phyloP scores from a whole-genome alignment of 2,797 vertebrate species.

The Heliangelus exortis region DNA sequence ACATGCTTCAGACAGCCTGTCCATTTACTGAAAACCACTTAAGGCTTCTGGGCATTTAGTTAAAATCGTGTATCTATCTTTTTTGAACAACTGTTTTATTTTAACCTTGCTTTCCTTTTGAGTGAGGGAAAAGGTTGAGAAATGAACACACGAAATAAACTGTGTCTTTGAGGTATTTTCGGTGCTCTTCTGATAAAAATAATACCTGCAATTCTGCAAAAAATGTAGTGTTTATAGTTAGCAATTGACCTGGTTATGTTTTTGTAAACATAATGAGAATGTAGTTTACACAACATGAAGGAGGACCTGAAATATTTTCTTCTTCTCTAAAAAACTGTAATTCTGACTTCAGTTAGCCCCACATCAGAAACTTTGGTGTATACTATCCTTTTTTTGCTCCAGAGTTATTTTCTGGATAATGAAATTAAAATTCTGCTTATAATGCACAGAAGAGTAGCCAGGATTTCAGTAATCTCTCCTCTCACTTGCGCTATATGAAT shows the following conservation, averaged over 20 bases:
- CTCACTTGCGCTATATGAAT: background rate
- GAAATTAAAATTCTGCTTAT: background rate
- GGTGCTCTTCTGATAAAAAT: background rate
- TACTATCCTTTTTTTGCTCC: background rate
- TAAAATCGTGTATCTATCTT: background rate
- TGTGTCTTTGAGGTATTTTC: background rate
- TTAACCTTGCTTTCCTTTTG: background rate
- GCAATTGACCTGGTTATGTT: background rate
- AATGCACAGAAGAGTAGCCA: background rate
- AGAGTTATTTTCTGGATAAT: background rate
- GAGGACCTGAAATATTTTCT: background rate
- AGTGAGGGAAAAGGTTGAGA: background rate
- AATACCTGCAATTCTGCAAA: background rate
- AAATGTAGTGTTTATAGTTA: background rate
- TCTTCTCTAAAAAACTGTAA: background rate
- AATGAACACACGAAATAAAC: background rate
- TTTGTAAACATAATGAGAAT: background rate
- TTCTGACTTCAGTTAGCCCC: background rate
- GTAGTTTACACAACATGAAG: background rate
- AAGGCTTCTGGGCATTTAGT: background rate
- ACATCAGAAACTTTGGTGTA: background rate
- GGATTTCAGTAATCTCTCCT: background rate
- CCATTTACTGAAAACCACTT: background rate
- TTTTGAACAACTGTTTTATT: background rate
- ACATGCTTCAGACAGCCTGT: fast-evolving